phyloP scores from a whole-genome alignment of 2,888 invertebrate species.

The Agriotes lineatus region DNA sequence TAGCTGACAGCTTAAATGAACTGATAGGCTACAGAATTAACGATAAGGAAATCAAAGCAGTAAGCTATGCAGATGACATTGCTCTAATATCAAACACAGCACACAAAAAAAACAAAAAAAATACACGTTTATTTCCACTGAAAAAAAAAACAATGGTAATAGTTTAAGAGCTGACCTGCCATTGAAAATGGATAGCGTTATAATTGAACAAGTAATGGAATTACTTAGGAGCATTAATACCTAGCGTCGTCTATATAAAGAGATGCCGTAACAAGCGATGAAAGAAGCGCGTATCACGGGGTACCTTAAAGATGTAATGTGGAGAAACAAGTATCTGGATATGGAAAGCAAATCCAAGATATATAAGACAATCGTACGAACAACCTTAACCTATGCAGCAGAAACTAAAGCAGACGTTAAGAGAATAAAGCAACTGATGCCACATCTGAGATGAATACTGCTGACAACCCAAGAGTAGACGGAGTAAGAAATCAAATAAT shows the following conservation, averaged over 20 bases:
- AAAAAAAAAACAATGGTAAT: conserved; percentile 1
- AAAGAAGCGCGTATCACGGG: background rate
- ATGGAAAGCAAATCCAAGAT: background rate
- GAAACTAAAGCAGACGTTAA: background rate
- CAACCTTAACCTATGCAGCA: background rate
- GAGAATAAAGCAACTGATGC: background rate
- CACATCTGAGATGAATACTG: background rate
- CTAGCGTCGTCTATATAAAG: background rate
- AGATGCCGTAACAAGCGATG: background rate
- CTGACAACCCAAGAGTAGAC: background rate
- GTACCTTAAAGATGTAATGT: background rate
- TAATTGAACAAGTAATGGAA: background rate
- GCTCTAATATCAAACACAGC: background rate
- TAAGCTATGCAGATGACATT: background rate
- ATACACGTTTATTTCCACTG: background rate
- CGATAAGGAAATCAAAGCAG: background rate
- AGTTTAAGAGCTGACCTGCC: background rate
- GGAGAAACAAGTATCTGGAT: background rate
- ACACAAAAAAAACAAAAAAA: background rate
- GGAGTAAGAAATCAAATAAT: background rate
- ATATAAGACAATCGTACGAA: background rate
- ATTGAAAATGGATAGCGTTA: background rate
- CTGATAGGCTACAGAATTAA: background rate
- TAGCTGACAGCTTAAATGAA: background rate
- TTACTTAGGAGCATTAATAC: background rate